These are phyloP conservation scores for Pyrocoelia pectoralis DNA, from an alignment of 2,888 invertebrate genomes.

Conservation along the genomic window DNA sequence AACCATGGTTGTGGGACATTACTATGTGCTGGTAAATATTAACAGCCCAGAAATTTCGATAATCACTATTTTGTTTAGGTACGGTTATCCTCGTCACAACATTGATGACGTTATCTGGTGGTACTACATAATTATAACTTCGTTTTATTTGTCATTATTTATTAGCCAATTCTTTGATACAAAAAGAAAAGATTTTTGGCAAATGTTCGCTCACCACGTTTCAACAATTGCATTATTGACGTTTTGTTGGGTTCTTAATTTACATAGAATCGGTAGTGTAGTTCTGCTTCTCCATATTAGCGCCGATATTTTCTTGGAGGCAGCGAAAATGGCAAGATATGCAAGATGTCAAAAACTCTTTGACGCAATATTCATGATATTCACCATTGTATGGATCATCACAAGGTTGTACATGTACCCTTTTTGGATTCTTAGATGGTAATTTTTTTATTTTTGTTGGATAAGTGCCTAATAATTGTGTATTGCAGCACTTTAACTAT, in stretches of 20 bases:
- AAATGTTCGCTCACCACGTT: slow-evolving; percentile 98
- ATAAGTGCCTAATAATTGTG: no score
- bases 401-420: no score
- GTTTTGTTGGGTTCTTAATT: slow-evolving; percentile 95
- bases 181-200: slow-evolving; percentile 94
- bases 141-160: slow-evolving; percentile 95
- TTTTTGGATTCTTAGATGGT: no score
- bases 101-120: slow-evolving; percentile 88
- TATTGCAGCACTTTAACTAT: no score
- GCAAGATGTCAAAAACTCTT: no score
- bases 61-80: slow-evolving; percentile 48
- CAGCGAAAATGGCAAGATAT: slow-evolving; percentile 46
- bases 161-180: slow-evolving; percentile 95
- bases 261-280: slow-evolving; percentile 89
- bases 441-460: no score
- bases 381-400: no score
- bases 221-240: slow-evolving; percentile 89
- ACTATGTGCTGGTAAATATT: slow-evolving; percentile 79
- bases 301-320: slow-evolving; percentile 90
- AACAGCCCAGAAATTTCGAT: neutral
- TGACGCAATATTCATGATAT: no score
- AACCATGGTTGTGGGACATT: slow-evolving; percentile 93
- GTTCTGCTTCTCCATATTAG: slow-evolving; percentile 88
- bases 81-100: slow-evolving; percentile 70
- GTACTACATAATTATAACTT: slow-evolving; percentile 96